Evolutionary conservation across 1,140 invertebrate genomes (phyloP).

Genomic region (Leguminivora glycinivorella): DNA sequence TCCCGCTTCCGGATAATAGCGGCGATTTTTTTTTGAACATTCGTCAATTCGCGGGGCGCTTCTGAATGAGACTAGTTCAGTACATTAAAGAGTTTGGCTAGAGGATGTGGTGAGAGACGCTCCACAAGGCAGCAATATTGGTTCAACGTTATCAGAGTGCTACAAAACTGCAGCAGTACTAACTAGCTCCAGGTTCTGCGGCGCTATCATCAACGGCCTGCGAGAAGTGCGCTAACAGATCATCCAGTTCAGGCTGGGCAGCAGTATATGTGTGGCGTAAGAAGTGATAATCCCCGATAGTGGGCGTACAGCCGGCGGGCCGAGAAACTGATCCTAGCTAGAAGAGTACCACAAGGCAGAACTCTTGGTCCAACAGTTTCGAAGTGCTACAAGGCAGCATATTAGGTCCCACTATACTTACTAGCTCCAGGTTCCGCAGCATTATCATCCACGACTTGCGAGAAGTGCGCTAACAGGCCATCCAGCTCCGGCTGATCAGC

Average conservation of each 20-base stretch:
- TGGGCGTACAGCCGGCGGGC: conserved; percentile 49
- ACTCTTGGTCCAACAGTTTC: too few species aligned
- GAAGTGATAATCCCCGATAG: conserved; percentile 77
- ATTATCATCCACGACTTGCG: conserved; percentile 36
- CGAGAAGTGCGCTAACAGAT: conserved; percentile 80
- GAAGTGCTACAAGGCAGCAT: not conserved
- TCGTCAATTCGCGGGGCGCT: too few species aligned
- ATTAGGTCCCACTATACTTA: not conserved
- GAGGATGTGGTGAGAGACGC: too few species aligned
- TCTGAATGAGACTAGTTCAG: too few species aligned
- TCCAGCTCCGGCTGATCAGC: conserved; percentile 80
- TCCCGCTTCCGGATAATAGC: too few species aligned
- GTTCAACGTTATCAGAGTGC: too few species aligned
- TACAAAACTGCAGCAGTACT: too few species aligned
- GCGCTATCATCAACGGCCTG: conserved; percentile 35
- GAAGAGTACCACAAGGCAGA: too few species aligned
- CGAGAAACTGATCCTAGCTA: conserved; percentile 69
- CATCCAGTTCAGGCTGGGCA: conserved; percentile 79
- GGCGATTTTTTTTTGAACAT: too few species aligned
- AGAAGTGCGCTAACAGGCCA: conserved; percentile 80
- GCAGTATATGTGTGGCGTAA: conserved; percentile 81
- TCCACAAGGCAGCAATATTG: not conserved
- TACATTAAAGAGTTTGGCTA: too few species aligned
- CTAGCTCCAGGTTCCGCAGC: conserved; percentile 28
- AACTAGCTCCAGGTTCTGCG: conserved; percentile 29